Base-by-base conservation (phyloP, 2,888 invertebrate species). In the Villa cingulata region DNA sequence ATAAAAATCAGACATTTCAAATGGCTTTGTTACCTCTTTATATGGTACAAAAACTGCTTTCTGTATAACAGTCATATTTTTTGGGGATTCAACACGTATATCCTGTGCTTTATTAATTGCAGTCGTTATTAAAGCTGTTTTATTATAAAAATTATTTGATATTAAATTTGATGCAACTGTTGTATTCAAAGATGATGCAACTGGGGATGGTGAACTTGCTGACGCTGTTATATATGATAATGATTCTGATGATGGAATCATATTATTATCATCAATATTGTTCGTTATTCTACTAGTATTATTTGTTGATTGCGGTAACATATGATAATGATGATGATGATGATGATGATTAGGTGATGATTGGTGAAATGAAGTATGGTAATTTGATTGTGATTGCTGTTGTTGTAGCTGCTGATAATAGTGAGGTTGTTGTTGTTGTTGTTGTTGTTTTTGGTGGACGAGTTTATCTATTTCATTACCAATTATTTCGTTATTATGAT, bases 1-100 rank as follows among this genome's bases (percentile, higher is more conserved):
- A 67, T 94, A 96, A 68, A 92, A 95, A 69, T 96, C 96, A 0
- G 92, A 84, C 88, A 95, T 92, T 74, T 95, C 95, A 71, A 94
- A 96, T 4, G 95, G 95, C 65, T 96, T 96, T 0, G 89, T 88
- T 48, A 90, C 87, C 71, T 96, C 95, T 60, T 88, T 78, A 63
- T 89, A 90, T 0, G 90, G 90, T 65, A 88, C 88, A 72, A 86
- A 89, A 58, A 86, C 87, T 34, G 89, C 90, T 54, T 86, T 84
- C 61, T 88, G 86, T 32, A 91, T 86, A 0, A 91, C 76, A 2
- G 86, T 89, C 62, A 87, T 77, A 62, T 86, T 87, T 62, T 83
- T 83, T 0, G 87, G 85, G 7, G 86, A 84, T 58, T 86, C 86
- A 52, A 81, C 72, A 19, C 80, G 77, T 43, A 81, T 65, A 68